A percentile compares a stretch with the other conserved stretches of the same genome.
These are phyloP conservation scores for Leptogaster cylindrica DNA, from an alignment of 2,888 invertebrate species.

Conservation along the genomic window DNA sequence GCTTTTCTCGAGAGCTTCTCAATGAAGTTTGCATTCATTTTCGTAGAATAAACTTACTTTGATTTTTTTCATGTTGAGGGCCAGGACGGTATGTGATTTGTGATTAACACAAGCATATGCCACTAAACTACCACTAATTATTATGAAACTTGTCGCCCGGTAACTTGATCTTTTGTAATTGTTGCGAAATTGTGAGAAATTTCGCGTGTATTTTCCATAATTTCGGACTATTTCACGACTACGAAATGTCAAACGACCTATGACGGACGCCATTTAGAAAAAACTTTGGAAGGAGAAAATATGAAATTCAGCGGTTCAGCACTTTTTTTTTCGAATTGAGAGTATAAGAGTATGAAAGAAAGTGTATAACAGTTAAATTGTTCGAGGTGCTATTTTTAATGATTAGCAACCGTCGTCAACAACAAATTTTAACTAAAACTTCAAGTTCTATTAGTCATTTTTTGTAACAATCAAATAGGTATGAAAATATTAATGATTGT, in stretches of 20 bases:
- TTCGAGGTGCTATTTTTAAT: too few relatives aligned
- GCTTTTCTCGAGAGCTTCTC: neutral
- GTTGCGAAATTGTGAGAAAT: too few relatives aligned
- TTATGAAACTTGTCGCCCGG: slow-evolving; percentile 52
- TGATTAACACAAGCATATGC: slow-evolving; percentile 62
- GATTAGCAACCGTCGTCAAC: too few relatives aligned
- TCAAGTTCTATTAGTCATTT: too few relatives aligned
- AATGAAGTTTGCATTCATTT: too few relatives aligned
- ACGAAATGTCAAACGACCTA: slow-evolving; percentile 51
- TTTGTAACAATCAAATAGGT: too few relatives aligned
- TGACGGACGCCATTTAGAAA: slow-evolving; percentile 56
- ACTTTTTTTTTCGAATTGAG: neutral
- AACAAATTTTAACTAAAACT: too few relatives aligned
- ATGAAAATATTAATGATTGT: too few relatives aligned
- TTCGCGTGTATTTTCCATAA: slow-evolving; percentile 52
- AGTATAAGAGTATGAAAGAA: neutral
- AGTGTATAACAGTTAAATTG: slow-evolving; percentile 5
- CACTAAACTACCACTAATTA: slow-evolving; percentile 62
- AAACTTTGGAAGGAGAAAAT: slow-evolving; percentile 48
- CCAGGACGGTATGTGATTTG: slow-evolving; percentile 62
- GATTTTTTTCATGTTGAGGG: slow-evolving; percentile 62
- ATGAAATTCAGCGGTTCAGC: slow-evolving; percentile 16
- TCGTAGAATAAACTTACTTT: too few relatives aligned
- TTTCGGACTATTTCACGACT: slow-evolving; percentile 51
- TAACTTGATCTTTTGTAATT: slow-evolving; percentile 51